Percentiles rank a stretch among this genome's conserved stretches.
Evolutionary conservation across 1,140 invertebrate genomes (phyloP).

Genomic region (Bombus superbus): DNA sequence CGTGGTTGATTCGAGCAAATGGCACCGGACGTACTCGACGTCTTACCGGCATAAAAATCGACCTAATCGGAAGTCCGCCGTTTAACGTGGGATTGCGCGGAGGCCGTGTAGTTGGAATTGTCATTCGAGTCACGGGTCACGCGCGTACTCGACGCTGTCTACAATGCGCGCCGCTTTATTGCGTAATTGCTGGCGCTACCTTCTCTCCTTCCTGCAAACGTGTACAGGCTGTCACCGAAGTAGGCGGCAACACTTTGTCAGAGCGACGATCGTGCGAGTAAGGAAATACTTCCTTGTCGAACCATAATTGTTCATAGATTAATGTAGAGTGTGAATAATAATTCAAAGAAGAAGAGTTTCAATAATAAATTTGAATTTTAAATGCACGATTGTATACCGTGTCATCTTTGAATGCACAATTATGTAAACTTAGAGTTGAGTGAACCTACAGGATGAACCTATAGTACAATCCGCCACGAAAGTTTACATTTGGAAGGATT

Average conservation of each 20-base stretch:
- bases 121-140: constrained; percentile 55
- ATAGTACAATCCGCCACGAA: too few species aligned
- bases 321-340: too few species aligned
- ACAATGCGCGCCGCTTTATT: constrained; percentile 49
- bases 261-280: neutral
- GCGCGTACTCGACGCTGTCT: constrained; percentile 35
- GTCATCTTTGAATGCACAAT: neutral
- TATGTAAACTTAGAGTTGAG: too few species aligned
- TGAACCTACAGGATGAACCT: too few species aligned
- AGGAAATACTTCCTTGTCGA: neutral
- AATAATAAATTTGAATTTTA: too few species aligned
- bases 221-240: neutral
- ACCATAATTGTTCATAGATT: neutral
- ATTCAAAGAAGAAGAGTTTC: too few species aligned
- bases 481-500: too few species aligned
- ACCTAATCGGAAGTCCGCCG: constrained; percentile 56
- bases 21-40: constrained; percentile 40
- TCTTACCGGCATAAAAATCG: constrained; percentile 43
- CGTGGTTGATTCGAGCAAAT: constrained; percentile 41
- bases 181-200: constrained; percentile 57
- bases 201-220: constrained; percentile 22
- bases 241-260: neutral
- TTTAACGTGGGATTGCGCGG: constrained; percentile 45
- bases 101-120: constrained; percentile 29
- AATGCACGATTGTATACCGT: neutral